A percentile compares a stretch with the other conserved stretches of the same genome.
Conservation (phyloP, 1,140 invertebrate species). For the Eufriesea mexicana region DNA sequence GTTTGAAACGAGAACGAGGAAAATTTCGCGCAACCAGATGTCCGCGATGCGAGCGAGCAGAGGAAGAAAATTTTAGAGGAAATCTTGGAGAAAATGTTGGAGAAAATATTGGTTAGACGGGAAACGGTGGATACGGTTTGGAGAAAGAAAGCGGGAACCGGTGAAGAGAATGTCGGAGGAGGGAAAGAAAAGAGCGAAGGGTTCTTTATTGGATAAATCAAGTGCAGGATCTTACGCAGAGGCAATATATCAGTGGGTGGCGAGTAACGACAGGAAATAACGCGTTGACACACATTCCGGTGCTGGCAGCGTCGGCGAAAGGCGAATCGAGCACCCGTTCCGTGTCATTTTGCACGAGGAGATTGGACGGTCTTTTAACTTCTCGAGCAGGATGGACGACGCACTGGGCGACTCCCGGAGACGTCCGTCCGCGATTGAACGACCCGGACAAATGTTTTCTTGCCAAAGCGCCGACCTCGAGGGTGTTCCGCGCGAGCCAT, state of each 20-base stretch:
- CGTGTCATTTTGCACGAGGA: conserved; percentile 13
- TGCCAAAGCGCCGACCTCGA: neutral
- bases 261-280: conserved; percentile 10
- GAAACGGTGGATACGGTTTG: no score
- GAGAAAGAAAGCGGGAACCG: no score
- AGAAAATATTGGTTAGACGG: no score
- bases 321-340: neutral
- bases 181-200: neutral
- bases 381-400: neutral
- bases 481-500: no score
- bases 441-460: neutral
- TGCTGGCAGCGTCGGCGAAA: neutral
- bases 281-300: conserved; percentile 25
- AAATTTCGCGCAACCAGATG: no score
- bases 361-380: conserved; percentile 9
- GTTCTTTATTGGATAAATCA: neutral
- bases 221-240: neutral
- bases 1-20: no score
- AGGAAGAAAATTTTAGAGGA: no score
- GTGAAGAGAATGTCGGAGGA: neutral
- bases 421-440: neutral
- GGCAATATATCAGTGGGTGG: neutral
- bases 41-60: neutral
- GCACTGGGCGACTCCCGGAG: neutral
- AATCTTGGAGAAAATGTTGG: no score